Evolutionary conservation across 2,888 invertebrate species (phyloP).

Genomic region (Isoperla grammatica): DNA sequence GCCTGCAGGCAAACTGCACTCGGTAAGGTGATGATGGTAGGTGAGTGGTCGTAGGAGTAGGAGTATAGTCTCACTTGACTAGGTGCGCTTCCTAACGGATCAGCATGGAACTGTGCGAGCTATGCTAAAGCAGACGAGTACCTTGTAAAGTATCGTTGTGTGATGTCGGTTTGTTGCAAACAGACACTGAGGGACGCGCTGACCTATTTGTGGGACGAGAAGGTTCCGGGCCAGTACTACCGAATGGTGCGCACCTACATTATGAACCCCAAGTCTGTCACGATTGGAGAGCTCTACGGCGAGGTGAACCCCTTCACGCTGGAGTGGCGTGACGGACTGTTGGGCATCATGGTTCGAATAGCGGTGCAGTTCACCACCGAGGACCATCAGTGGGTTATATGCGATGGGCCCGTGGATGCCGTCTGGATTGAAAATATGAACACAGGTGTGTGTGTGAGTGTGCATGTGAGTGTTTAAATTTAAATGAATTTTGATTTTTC

Average conservation of each 20-base stretch:
- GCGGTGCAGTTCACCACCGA: constrained; percentile 45
- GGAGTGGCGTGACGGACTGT: constrained; percentile 87
- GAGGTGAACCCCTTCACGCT: constrained; percentile 76
- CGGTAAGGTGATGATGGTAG: too few relatives aligned
- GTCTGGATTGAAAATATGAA: constrained; percentile 95
- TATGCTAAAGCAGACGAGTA: too few relatives aligned
- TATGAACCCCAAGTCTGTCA: constrained; percentile 84
- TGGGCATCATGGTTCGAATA: constrained; percentile 56
- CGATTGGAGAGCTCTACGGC: constrained; percentile 83
- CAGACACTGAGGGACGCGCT: constrained; percentile 68
- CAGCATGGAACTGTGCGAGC: too few relatives aligned
- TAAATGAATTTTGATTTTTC: too few relatives aligned
- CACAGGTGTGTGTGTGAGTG: constrained; percentile 51
- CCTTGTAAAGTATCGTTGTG: too few relatives aligned
- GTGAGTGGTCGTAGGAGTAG: too few relatives aligned
- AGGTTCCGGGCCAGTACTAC: constrained; percentile 56
- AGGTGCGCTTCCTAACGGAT: too few relatives aligned
- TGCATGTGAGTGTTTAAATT: too few relatives aligned
- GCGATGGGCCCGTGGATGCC: constrained; percentile 89
- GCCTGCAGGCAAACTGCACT: too few relatives aligned
- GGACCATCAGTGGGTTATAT: constrained; percentile 87
- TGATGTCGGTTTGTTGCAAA: constrained; percentile 23
- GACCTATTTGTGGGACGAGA: constrained; percentile 56
- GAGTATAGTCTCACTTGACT: too few relatives aligned
- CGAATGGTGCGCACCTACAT: constrained; percentile 69